A percentile compares a stretch with the other conserved stretches of the same genome.
These are phyloP conservation scores for Helarctos malayanus DNA, from an alignment of 2,797 vertebrate genomes.

Conservation along the genomic window DNA sequence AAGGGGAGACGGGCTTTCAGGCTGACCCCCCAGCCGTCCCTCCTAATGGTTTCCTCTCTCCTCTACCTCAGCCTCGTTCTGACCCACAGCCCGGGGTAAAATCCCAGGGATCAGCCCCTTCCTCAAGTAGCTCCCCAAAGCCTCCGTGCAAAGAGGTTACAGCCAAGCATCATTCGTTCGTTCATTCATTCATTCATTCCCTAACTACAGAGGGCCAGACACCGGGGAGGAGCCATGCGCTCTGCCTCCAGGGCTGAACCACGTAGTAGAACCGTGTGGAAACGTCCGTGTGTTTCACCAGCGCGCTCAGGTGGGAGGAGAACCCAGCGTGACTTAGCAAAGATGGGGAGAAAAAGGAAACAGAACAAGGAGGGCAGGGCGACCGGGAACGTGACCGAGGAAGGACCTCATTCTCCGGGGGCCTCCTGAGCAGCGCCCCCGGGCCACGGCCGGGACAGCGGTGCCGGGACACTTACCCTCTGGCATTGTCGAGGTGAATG, in stretches of 20 bases:
- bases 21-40: background rate
- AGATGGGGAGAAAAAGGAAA: background rate
- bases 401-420: too few relatives aligned
- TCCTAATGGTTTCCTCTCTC: background rate
- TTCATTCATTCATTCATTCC: too few relatives aligned
- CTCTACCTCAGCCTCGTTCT: too few relatives aligned
- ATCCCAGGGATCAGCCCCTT: background rate
- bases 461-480: constrained; percentile 92
- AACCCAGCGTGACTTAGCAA: background rate
- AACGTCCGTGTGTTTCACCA: background rate
- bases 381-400: rapidly evolving
- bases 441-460: too few relatives aligned
- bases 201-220: too few relatives aligned
- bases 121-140: background rate
- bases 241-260: background rate
- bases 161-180: rapidly evolving
- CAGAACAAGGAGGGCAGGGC: background rate
- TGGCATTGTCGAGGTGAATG: constrained; percentile 97
- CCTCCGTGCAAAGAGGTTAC: background rate
- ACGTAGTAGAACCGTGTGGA: rapidly evolving
- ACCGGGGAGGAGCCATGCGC: rapidly evolving
- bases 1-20: constrained; percentile 38
- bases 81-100: background rate
- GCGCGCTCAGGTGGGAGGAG: background rate
- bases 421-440: background rate